phyloP scores from a whole-genome alignment of 1,140 invertebrate species.

The Asbolus verrucosus region DNA sequence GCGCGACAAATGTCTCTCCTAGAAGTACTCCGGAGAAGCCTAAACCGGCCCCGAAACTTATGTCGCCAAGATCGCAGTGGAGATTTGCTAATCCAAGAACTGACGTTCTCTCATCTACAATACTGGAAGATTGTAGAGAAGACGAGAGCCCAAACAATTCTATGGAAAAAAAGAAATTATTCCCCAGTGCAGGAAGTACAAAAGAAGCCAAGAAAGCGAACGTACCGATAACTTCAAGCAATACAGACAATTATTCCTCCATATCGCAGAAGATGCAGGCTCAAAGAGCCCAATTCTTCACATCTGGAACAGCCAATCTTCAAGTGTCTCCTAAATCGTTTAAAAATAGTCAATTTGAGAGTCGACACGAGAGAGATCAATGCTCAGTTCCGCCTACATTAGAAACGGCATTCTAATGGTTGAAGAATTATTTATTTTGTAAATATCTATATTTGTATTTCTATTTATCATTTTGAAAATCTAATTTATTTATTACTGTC shows the following conservation, averaged over 20 bases:
- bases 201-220: too few relatives aligned
- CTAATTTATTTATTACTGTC: conserved; percentile 47
- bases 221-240: too few relatives aligned
- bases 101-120: conserved; percentile 85
- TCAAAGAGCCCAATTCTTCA: conserved; percentile 70
- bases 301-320: conserved; percentile 55
- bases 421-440: conserved; percentile 9
- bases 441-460: conserved; percentile 22
- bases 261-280: conserved; percentile 69
- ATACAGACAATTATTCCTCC: conserved; percentile 61
- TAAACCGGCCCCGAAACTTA: conserved; percentile 72
- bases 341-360: conserved; percentile 49
- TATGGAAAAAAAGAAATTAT: conserved; percentile 64
- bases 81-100: conserved; percentile 79
- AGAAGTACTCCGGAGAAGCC: conserved; percentile 67
- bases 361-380: conserved; percentile 31
- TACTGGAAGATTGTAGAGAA: conserved; percentile 84
- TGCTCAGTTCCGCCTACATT: conserved; percentile 67
- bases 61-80: conserved; percentile 79
- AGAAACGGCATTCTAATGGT: conserved; percentile 66
- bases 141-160: conserved; percentile 73
- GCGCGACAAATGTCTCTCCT: conserved; percentile 68
- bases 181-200: too few relatives aligned
- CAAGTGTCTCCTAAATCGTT: conserved; percentile 57
- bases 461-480: conserved; percentile 18